These are phyloP conservation scores for Crematogaster levior DNA, from an alignment of 2,888 invertebrate genomes.

Conservation along the genomic window DNA sequence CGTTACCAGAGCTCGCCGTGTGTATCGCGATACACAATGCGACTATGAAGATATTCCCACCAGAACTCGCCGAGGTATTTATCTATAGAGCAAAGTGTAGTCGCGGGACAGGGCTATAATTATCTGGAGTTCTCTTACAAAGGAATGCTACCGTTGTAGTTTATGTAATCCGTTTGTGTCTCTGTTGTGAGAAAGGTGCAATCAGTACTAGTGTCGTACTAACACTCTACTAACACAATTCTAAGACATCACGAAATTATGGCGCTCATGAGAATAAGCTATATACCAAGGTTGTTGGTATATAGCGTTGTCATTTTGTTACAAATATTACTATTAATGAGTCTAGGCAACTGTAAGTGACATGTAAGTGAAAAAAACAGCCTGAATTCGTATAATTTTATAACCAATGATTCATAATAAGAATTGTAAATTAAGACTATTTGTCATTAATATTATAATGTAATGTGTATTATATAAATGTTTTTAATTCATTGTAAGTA, in stretches of 20 bases:
- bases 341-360: background rate
- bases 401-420: background rate
- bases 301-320: background rate
- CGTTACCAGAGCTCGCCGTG: conserved; percentile 41
- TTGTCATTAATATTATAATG: background rate
- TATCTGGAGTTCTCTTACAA: conserved; percentile 62
- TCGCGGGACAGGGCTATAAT: conserved; percentile 62
- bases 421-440: background rate
- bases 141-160: conserved; percentile 51
- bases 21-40: conserved; percentile 32
- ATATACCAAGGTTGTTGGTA: too few relatives aligned
- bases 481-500: background rate
- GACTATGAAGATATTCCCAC: conserved; percentile 51
- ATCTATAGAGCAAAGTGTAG: conserved; percentile 48
- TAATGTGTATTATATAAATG: background rate
- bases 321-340: background rate
- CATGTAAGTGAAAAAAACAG: background rate
- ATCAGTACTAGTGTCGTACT: conserved; percentile 14
- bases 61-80: conserved; percentile 56
- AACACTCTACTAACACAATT: too few relatives aligned
- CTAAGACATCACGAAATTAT: background rate
- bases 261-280: background rate
- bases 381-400: background rate
- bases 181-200: conserved; percentile 13
- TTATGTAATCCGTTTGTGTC: conserved; percentile 32